Evolutionary conservation across 2,113 vertebrate species (phyloP).

Genomic region (Chionodraco myersi): DNA sequence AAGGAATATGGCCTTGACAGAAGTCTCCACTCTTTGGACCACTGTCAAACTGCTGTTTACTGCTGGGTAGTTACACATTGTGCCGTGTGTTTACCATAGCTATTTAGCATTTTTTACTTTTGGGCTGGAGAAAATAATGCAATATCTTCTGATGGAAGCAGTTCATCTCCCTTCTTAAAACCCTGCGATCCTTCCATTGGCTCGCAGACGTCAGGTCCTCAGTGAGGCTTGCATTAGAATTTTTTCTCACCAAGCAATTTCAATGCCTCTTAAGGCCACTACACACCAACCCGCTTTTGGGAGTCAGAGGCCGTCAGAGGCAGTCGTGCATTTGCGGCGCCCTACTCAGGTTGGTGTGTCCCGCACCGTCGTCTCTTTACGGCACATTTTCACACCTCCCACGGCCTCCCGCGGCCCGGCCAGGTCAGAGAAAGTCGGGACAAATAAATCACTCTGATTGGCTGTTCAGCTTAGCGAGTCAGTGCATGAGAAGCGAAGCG

Average conservation of each 20-base stretch:
- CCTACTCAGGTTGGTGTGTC: too few species aligned
- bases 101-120: not conserved
- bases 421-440: too few species aligned
- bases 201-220: not conserved
- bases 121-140: not conserved
- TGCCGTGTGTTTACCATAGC: not conserved
- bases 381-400: too few species aligned
- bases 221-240: not conserved
- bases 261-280: not conserved
- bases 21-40: not conserved
- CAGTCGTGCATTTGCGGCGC: too few species aligned
- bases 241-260: not conserved
- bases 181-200: not conserved
- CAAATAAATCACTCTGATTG: too few species aligned
- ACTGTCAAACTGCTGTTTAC: not conserved
- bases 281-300: too few species aligned
- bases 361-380: too few species aligned
- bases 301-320: too few species aligned
- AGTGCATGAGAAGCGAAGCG: too few species aligned
- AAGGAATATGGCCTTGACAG: too few species aligned
- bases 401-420: too few species aligned
- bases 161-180: not conserved
- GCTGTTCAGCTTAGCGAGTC: too few species aligned
- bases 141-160: not conserved
- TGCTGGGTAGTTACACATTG: not conserved